These are phyloP conservation scores for Pampus argenteus DNA, from an alignment of 2,797 vertebrate species.

Conservation along the genomic window DNA sequence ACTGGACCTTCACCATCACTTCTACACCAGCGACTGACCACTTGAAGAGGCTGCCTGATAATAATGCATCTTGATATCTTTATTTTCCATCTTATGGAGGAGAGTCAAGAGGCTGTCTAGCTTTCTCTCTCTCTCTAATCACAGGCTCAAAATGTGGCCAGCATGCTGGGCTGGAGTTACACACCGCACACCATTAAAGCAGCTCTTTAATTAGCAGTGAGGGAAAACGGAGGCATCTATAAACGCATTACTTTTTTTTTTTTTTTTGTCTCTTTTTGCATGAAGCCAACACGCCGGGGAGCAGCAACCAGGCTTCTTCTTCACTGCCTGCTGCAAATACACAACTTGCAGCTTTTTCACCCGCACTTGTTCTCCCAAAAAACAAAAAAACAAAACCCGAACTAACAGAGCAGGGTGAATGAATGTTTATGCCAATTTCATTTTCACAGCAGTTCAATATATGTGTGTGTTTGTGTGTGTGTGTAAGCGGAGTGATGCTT, in stretches of 20 bases:
- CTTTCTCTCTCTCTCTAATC: constrained; percentile 1
- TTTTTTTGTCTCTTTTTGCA: neutral
- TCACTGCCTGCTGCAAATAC: constrained; percentile 36
- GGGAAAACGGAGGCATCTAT: constrained; percentile 13
- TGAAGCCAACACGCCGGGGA: constrained; percentile 24
- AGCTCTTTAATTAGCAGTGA: constrained; percentile 58
- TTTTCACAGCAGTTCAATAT: constrained; percentile 31
- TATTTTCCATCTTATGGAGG: neutral
- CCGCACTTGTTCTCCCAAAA: constrained; percentile 45
- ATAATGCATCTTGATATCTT: neutral
- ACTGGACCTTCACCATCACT: neutral
- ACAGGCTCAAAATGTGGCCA: constrained; percentile 33
- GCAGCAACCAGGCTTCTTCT: neutral
- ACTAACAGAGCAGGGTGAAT: constrained; percentile 1
- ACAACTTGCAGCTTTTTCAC: constrained; percentile 51
- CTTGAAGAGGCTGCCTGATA: neutral
- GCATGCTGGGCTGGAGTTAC: constrained; percentile 44
- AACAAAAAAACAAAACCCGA: too few species aligned
- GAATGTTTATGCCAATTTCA: constrained; percentile 3
- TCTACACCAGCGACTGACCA: neutral
- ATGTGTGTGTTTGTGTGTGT: neutral
- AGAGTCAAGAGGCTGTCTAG: neutral
- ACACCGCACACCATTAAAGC: constrained; percentile 42
- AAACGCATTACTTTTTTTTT: constrained; percentile 41
- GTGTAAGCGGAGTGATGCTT: constrained; percentile 15